These are phyloP conservation scores for Euura lappo DNA, from an alignment of 1,140 invertebrate genomes.

Conservation along the genomic window DNA sequence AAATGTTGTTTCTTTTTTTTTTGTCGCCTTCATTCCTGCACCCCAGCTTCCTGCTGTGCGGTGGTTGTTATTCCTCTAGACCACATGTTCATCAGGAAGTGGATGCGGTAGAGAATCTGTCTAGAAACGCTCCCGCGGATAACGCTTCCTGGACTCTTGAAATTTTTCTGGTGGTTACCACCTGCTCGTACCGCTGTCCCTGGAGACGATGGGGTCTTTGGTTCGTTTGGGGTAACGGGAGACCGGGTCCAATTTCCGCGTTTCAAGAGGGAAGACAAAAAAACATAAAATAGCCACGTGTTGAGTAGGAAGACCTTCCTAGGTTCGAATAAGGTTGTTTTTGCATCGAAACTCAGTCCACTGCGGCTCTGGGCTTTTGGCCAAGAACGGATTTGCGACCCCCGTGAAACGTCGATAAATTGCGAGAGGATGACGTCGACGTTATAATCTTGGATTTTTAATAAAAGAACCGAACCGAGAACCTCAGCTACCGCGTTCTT, in stretches of 20 bases:
- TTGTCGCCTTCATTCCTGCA: no score
- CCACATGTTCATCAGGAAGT: conserved; percentile 1
- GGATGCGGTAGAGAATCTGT: background rate
- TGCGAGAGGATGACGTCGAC: conserved; percentile 44
- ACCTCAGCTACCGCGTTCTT: conserved; percentile 28
- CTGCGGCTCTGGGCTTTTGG: background rate
- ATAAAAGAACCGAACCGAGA: conserved; percentile 29
- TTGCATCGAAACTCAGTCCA: no score
- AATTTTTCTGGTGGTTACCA: background rate
- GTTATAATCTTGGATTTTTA: conserved; percentile 39
- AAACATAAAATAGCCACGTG: no score
- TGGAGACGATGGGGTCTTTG: background rate
- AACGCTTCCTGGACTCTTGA: background rate
- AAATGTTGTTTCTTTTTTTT: no score
- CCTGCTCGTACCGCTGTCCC: background rate
- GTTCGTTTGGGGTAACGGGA: background rate
- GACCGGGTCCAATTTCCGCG: background rate
- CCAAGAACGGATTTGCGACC: conserved; percentile 18
- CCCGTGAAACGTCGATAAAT: conserved; percentile 36
- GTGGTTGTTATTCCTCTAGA: background rate
- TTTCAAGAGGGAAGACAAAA: no score
- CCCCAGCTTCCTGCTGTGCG: background rate
- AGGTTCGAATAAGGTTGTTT: no score
- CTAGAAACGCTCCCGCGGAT: background rate
- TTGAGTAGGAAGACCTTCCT: no score